phyloP scores from a whole-genome alignment of 2,797 vertebrate genomes.

The Chelon auratus region DNA sequence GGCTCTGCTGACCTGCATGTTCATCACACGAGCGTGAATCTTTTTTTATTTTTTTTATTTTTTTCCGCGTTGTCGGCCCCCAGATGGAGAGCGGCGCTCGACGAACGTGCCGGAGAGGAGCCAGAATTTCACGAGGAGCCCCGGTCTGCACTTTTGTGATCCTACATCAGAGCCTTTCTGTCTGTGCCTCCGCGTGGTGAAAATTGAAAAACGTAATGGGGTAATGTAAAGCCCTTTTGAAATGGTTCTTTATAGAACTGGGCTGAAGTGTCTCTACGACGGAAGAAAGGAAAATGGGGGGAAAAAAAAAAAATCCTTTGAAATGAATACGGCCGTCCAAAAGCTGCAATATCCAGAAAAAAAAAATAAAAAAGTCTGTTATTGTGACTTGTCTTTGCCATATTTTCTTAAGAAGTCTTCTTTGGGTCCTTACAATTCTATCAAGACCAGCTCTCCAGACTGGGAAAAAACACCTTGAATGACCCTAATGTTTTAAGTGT shows the following conservation, averaged over 20 bases:
- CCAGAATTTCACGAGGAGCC: slow-evolving; percentile 40
- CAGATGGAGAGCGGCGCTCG: slow-evolving; percentile 29
- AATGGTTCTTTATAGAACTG: slow-evolving; percentile 56
- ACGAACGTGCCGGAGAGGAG: neutral
- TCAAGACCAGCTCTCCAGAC: slow-evolving; percentile 6
- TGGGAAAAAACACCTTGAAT: neutral
- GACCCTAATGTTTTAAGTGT: neutral
- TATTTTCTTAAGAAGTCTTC: neutral
- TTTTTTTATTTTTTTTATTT: neutral
- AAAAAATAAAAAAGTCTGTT: neutral
- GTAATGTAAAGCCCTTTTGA: slow-evolving; percentile 61
- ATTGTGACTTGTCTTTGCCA: slow-evolving; percentile 1
- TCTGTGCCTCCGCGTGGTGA: slow-evolving; percentile 45
- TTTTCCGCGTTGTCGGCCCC: neutral
- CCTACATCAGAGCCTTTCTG: slow-evolving; percentile 59
- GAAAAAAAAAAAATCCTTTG: slow-evolving; percentile 4
- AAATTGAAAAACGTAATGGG: slow-evolving; percentile 59
- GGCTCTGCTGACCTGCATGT: slow-evolving; percentile 66
- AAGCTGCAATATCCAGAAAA: slow-evolving; percentile 1
- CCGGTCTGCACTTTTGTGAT: slow-evolving; percentile 48
- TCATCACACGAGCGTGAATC: slow-evolving; percentile 16
- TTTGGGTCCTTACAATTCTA: slow-evolving; percentile 6
- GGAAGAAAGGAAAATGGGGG: neutral
- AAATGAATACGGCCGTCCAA: slow-evolving; percentile 19
- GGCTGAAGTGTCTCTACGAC: slow-evolving; percentile 29